Evolutionary conservation across 1,140 invertebrate genomes (phyloP).

Genomic region (Brachionus paranguensis): DNA sequence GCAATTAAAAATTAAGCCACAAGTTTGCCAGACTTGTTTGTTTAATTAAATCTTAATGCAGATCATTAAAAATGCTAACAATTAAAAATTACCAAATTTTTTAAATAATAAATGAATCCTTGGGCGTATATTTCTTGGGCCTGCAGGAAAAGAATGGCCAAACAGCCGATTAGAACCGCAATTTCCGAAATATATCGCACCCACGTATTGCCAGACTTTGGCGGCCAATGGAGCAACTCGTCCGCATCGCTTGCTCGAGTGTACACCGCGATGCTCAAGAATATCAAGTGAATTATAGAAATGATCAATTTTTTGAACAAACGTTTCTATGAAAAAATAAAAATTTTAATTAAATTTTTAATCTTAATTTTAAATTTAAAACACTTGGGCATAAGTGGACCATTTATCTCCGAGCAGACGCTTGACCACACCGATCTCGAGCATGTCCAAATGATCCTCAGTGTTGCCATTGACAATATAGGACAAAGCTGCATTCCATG

Average conservation of each 20-base stretch:
- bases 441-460: conserved; percentile 95
- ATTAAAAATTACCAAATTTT: conserved; percentile 69
- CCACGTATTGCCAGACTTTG: background rate
- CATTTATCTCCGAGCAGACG: conserved; percentile 94
- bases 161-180: conserved; percentile 72
- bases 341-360: background rate
- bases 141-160: conserved; percentile 80
- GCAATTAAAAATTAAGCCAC: conserved; percentile 37
- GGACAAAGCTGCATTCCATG: conserved; percentile 82
- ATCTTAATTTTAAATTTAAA: background rate
- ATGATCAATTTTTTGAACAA: conserved; percentile 83
- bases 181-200: conserved; percentile 72
- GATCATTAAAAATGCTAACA: background rate
- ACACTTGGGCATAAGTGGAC: conserved; percentile 93
- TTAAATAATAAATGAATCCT: conserved; percentile 78
- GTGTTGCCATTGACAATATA: conserved; percentile 91
- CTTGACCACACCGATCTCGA: conserved; percentile 95
- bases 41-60: background rate
- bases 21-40: background rate
- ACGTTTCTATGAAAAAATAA: conserved; percentile 63
- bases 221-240: conserved; percentile 47
- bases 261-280: conserved; percentile 82
- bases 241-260: conserved; percentile 64
- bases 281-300: conserved; percentile 69
- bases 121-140: conserved; percentile 88